Base-by-base conservation (phyloP, 2,113 vertebrate species). In the Psilopsiagon aurifrons region DNA sequence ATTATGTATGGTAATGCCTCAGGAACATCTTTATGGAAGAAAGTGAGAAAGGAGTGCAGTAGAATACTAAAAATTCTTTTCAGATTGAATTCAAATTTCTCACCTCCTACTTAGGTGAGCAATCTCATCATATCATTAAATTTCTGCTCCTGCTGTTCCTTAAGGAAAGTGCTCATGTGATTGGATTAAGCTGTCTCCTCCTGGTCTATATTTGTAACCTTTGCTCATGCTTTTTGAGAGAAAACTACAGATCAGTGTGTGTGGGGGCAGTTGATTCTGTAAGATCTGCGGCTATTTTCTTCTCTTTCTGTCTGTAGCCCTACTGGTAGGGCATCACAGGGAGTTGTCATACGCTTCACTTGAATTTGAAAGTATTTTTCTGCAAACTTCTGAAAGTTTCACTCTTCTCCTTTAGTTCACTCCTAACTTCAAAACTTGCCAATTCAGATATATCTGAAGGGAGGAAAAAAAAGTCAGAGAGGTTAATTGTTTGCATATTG, bases 1-100 rank as follows among this genome's bases (percentile, higher is more conserved):
- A 81, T 96, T 93, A 94, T 89, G 76, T 81, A 89, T 94, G 91
- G 59, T 92, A 96, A 92, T 92, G 83, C 52, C 90, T 91, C 75
- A 87, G 91, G 77, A 96, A 89, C 68, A 93, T 94, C 5, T 37
- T 87, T 92, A 73, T 85, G 71, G 52, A 83, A 83, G 44, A 88
- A 85, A 94, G 78, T 90, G 79, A 88, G 89, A 52, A 82, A 71
- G 33, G 33, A 89, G 60, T 91, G 76, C 63, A 83, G 63, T 13
- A 80, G 89, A 94, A 92, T 96, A 71, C 77, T 83, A 73, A 96
- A 85, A 96, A 88, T 68, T 79, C 27, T 46, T 84, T 92, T 83
- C 64, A 67, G 69, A 83, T 92, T 83, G 90, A 91, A 88, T 92
- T 90, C 52, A 76, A 55, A 57, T 91, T 88, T 82, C 70, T 76